A percentile compares a stretch with the other conserved stretches of the same genome.
Conservation (phyloP, 2,888 invertebrate species). For the Masnerella sp. region DNA sequence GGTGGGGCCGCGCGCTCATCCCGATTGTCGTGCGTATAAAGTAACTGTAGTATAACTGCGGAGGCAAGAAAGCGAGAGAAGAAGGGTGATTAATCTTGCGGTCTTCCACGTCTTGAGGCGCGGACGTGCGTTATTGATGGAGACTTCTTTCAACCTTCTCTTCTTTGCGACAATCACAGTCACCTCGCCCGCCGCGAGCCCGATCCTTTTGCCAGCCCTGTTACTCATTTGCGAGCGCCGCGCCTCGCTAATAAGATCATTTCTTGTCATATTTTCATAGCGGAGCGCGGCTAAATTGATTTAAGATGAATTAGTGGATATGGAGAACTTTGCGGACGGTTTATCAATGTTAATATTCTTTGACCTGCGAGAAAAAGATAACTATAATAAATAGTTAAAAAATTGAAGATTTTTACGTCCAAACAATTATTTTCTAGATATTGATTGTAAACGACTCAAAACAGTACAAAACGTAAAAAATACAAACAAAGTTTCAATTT, state of each 20-base stretch:
- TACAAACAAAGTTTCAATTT: no score
- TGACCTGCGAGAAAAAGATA: no score
- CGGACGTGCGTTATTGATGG: constrained; percentile 78
- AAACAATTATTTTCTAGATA: no score
- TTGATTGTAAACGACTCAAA: no score
- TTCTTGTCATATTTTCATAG: constrained; percentile 36
- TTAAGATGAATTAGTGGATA: constrained; percentile 45
- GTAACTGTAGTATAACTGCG: constrained; percentile 67
- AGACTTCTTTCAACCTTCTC: constrained; percentile 75
- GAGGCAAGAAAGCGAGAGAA: constrained; percentile 73
- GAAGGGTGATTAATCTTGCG: constrained; percentile 78
- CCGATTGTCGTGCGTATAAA: constrained; percentile 70
- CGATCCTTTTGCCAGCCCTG: constrained; percentile 34
- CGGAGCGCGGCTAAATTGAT: constrained; percentile 35
- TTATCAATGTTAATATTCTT: no score
- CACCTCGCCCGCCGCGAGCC: constrained; percentile 24
- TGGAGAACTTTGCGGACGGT: no score
- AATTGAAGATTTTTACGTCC: no score
- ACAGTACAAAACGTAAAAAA: no score
- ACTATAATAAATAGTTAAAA: no score
- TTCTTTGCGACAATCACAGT: constrained; percentile 58
- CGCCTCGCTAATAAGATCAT: constrained; percentile 50
- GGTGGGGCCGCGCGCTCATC: constrained; percentile 64
- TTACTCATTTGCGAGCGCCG: constrained; percentile 49
- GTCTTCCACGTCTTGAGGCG: constrained; percentile 77